Conservation (phyloP, 30 jellyfish, hydroid and myxozoan species). For the Cassiopea andromeda region DNA sequence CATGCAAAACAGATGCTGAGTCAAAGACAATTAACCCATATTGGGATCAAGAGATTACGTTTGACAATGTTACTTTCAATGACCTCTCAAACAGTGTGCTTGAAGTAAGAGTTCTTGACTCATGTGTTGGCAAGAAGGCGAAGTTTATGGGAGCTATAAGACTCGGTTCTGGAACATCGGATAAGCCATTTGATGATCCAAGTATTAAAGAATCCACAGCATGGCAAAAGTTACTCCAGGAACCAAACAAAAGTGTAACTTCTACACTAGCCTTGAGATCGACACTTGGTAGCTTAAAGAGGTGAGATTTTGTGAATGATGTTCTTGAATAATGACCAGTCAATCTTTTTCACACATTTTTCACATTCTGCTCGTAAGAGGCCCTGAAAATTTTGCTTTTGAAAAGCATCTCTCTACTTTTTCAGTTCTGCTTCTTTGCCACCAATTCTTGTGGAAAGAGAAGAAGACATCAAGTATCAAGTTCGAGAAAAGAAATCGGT, state of each 20-base stretch:
- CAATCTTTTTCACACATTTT: no score
- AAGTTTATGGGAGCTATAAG: conserved; percentile 80
- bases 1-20: conserved; percentile 50
- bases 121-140: conserved; percentile 63
- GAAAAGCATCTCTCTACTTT: background rate
- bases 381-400: no score
- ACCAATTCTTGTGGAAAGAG: conserved; percentile 65
- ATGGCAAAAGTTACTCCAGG: conserved; percentile 88
- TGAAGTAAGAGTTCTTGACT: conserved; percentile 80
- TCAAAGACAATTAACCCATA: conserved; percentile 78
- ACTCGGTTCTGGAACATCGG: conserved; percentile 81
- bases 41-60: conserved; percentile 80
- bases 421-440: conserved; percentile 52
- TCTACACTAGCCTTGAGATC: conserved; percentile 84
- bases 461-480: conserved; percentile 47
- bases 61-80: conserved; percentile 64
- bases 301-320: conserved; percentile 20
- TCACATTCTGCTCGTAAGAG: no score
- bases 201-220: conserved; percentile 73
- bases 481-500: conserved; percentile 64
- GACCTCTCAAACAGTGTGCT: conserved; percentile 75
- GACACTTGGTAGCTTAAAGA: conserved; percentile 73
- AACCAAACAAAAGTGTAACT: conserved; percentile 64
- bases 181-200: conserved; percentile 79
- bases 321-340: no score